A percentile compares a stretch with the other conserved stretches of the same genome.
phyloP scores from a whole-genome alignment of 2,888 invertebrate genomes.

The Xestia c-nigrum region DNA sequence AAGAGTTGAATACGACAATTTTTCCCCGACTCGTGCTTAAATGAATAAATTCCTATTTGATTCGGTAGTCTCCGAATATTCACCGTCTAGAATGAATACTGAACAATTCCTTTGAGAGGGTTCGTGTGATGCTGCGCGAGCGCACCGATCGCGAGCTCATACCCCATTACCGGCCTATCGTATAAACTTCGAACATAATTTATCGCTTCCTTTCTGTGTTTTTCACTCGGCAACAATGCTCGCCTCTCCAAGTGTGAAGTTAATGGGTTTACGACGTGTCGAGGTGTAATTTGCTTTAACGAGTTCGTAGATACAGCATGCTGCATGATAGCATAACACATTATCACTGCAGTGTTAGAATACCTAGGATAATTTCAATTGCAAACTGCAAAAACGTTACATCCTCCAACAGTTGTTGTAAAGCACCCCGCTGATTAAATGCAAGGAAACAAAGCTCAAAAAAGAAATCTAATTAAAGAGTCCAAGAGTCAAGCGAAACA shows the following conservation, averaged over 20 bases:
- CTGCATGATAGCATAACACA: slow-evolving; percentile 69
- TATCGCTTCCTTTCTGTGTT: slow-evolving; percentile 88
- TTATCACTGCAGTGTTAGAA: slow-evolving; percentile 54
- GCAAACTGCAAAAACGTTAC: slow-evolving; percentile 38
- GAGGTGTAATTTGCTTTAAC: slow-evolving; percentile 83
- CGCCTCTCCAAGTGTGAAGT: slow-evolving; percentile 80
- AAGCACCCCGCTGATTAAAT: slow-evolving; percentile 35
- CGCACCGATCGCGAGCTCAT: slow-evolving; percentile 74
- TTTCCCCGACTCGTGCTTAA: neutral
- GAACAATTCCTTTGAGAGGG: slow-evolving; percentile 59
- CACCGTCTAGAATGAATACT: slow-evolving; percentile 45
- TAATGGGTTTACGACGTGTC: slow-evolving; percentile 87
- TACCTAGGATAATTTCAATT: slow-evolving; percentile 43
- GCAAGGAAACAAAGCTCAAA: slow-evolving; percentile 51
- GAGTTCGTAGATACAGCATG: slow-evolving; percentile 73
- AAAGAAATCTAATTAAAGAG: slow-evolving; percentile 76
- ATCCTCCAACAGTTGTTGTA: slow-evolving; percentile 22
- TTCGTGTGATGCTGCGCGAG: slow-evolving; percentile 74
- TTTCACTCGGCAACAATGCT: slow-evolving; percentile 87
- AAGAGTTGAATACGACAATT: neutral
- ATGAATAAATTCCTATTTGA: slow-evolving; percentile 1
- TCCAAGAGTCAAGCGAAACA: slow-evolving; percentile 75
- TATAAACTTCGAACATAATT: slow-evolving; percentile 89
- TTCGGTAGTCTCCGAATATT: slow-evolving; percentile 16
- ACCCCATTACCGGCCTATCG: slow-evolving; percentile 86